Conservation (phyloP, 2,113 vertebrate genomes). For the Syngnathoides biaculeatus region DNA sequence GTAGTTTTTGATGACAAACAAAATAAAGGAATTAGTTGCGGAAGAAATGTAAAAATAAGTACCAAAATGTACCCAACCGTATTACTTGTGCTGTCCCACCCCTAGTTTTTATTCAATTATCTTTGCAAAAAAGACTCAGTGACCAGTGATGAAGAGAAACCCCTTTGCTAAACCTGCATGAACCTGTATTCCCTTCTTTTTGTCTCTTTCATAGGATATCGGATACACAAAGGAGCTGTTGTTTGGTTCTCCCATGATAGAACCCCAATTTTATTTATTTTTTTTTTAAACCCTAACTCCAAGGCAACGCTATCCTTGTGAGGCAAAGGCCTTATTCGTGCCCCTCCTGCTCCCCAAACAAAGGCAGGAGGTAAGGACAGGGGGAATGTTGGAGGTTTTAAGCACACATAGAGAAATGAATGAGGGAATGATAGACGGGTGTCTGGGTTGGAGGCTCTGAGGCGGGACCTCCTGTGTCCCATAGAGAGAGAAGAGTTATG, state of each 20-base stretch:
- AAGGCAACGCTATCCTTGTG: constrained; percentile 65
- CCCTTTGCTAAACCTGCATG: constrained; percentile 15
- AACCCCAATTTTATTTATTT: constrained; percentile 39
- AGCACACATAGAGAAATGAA: constrained; percentile 37
- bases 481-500: constrained; percentile 57
- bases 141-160: constrained; percentile 21
- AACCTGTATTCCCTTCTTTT: constrained; percentile 48
- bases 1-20: no score
- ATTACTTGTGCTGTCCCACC: neutral
- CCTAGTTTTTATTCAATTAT: neutral
- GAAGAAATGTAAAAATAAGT: no score
- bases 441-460: constrained; percentile 55
- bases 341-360: constrained; percentile 63
- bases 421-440: constrained; percentile 50
- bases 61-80: no score
- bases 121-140: neutral
- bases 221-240: constrained; percentile 64
- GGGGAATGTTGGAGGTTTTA: constrained; percentile 23
- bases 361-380: constrained; percentile 45
- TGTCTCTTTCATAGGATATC: constrained; percentile 7
- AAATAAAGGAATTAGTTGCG: no score
- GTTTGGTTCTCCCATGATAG: constrained; percentile 49
- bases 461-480: constrained; percentile 49
- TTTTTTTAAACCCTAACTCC: constrained; percentile 45
- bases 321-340: constrained; percentile 62